A percentile compares a stretch with the other conserved stretches of the same genome.
These are phyloP conservation scores for Aradophagus sp. DNA, from an alignment of 1,140 invertebrate genomes.

Conservation along the genomic window DNA sequence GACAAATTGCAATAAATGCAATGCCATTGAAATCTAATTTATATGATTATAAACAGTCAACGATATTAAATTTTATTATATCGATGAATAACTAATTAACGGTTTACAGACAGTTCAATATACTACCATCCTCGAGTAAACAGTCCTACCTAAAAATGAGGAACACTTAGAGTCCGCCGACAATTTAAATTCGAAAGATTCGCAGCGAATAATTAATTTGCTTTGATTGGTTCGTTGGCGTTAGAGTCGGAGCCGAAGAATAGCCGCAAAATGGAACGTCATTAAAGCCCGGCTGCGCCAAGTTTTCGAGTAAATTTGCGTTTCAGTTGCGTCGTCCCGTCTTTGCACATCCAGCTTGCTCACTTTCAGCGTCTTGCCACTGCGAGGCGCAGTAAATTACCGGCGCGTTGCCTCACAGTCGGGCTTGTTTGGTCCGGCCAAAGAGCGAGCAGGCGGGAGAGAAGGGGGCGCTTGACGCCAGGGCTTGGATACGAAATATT, in stretches of 20 bases:
- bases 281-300: constrained; percentile 10
- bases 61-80: too few species aligned
- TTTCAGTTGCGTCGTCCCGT: constrained; percentile 26
- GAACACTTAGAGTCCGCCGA: too few species aligned
- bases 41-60: too few species aligned
- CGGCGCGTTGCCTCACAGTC: constrained; percentile 24
- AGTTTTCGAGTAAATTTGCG: constrained; percentile 36
- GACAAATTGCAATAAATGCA: too few species aligned
- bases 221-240: too few species aligned
- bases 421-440: constrained; percentile 32
- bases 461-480: background rate
- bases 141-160: too few species aligned
- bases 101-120: too few species aligned
- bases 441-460: constrained; percentile 14
- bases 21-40: too few species aligned
- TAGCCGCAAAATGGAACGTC: constrained; percentile 1
- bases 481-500: constrained; percentile 48
- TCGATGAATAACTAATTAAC: too few species aligned
- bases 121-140: too few species aligned
- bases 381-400: constrained; percentile 41
- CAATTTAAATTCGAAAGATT: too few species aligned
- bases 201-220: too few species aligned
- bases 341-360: constrained; percentile 26
- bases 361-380: constrained; percentile 40
- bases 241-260: constrained; percentile 1